Evolutionary conservation across 2,797 vertebrate species (phyloP).

Genomic region (Alectoris magna): DNA sequence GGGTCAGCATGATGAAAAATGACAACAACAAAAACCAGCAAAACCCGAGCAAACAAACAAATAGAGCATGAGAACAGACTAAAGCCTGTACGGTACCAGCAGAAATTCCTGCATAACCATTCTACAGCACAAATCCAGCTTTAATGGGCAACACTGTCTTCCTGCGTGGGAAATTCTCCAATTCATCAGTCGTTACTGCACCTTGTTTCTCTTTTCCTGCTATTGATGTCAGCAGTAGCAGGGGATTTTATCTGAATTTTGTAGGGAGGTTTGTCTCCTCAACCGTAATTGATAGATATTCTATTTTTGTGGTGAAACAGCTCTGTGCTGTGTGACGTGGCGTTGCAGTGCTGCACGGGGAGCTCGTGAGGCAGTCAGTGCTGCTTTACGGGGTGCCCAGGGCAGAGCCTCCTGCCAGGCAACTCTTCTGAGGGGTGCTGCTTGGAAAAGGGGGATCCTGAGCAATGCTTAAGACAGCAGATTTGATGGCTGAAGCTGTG

Average conservation of each 20-base stretch:
- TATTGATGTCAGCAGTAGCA: background rate
- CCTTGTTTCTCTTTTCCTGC: background rate
- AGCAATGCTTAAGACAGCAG: background rate
- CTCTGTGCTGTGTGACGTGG: background rate
- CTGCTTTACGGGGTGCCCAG: background rate
- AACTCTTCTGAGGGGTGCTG: background rate
- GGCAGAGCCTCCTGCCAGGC: background rate
- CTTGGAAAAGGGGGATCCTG: background rate
- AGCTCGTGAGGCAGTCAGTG: background rate
- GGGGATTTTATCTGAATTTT: constrained; percentile 30
- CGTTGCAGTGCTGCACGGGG: background rate
- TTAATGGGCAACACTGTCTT: rapidly evolving
- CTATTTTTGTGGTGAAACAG: constrained; percentile 45
- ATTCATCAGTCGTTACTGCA: background rate
- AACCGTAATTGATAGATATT: constrained; percentile 46
- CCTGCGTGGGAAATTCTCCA: background rate
- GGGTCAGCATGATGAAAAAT: background rate
- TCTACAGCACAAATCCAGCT: background rate
- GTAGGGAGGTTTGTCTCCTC: constrained; percentile 32
- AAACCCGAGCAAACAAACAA: background rate
- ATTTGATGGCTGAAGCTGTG: background rate
- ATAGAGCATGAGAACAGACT: background rate
- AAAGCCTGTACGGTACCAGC: background rate
- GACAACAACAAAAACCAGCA: background rate
- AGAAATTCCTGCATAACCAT: background rate